Percentiles rank a stretch among this genome's conserved stretches.
These are phyloP conservation scores for Morphnarchus princeps DNA, from an alignment of 2,113 vertebrate genomes.

Conservation along the genomic window DNA sequence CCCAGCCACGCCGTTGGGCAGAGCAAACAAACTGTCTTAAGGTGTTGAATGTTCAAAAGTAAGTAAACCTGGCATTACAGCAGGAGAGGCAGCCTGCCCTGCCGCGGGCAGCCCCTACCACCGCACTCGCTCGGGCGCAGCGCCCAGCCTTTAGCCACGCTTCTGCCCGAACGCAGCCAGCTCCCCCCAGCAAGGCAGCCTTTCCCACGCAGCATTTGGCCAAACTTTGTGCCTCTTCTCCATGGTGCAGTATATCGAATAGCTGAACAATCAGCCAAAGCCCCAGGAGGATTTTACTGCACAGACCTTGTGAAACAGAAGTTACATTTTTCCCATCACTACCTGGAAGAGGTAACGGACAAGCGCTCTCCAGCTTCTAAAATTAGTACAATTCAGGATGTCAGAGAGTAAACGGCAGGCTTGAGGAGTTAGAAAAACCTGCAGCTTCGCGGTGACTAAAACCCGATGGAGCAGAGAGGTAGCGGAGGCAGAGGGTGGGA, in stretches of 20 bases:
- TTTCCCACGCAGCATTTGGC: not conserved
- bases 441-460: too few species aligned
- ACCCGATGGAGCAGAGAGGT: not conserved
- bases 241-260: rapidly evolving
- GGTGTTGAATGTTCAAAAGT: too few species aligned
- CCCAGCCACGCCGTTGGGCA: too few species aligned
- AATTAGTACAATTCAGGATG: too few species aligned
- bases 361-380: not conserved
- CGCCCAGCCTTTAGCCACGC: not conserved
- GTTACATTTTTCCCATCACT: not conserved
- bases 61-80: not conserved
- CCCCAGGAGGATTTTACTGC: too few species aligned
- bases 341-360: not conserved
- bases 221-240: not conserved
- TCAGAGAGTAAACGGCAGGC: not conserved
- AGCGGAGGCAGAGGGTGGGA: not conserved
- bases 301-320: not conserved
- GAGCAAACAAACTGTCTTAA: not conserved
- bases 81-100: not conserved
- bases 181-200: rapidly evolving
- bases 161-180: rapidly evolving
- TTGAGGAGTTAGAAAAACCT: not conserved
- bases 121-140: rapidly evolving
- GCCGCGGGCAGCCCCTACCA: not conserved
- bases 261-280: not conserved